Percentiles rank a stretch among this genome's conserved stretches.
Evolutionary conservation across 1,140 invertebrate species (phyloP).

Genomic region (Linepithema humile): DNA sequence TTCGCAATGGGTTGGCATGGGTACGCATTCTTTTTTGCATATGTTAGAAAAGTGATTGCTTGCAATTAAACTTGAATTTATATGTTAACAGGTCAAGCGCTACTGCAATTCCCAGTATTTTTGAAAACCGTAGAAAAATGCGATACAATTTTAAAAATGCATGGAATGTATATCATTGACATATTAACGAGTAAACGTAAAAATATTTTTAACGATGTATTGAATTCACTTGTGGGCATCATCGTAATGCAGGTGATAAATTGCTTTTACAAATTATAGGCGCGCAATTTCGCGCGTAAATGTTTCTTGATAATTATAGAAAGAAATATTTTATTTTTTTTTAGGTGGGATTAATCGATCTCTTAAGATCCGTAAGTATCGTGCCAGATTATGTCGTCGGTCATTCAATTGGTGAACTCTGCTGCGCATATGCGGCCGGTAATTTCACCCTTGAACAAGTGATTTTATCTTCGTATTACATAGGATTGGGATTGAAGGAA

Average conservation of each 20-base stretch:
- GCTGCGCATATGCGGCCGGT: not conserved
- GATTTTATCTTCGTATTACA: constrained; percentile 3
- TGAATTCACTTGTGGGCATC: not conserved
- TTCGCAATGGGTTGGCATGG: not conserved
- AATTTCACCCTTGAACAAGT: not conserved
- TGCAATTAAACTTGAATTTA: not conserved
- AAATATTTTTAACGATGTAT: not conserved
- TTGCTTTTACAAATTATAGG: not conserved
- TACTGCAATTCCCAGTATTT: constrained; percentile 73
- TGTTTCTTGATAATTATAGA: no score
- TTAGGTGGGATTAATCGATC: constrained; percentile 6
- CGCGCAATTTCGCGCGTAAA: constrained; percentile 73
- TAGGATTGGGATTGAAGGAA: not conserved
- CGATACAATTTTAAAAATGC: constrained; percentile 60
- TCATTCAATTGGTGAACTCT: constrained; percentile 13
- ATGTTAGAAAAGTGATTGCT: not conserved
- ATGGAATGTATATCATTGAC: constrained; percentile 68
- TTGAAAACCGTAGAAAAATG: not conserved
- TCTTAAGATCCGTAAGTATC: not conserved
- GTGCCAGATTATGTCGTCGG: constrained; percentile 38
- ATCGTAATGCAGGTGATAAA: not conserved
- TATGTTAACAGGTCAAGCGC: not conserved
- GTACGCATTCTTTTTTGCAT: not conserved
- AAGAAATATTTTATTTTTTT: no score
- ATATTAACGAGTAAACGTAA: not conserved